Evolutionary conservation across 2,888 invertebrate genomes (phyloP), one percentile per base, ranked within the genome.

Genomic region (Tetragonula carbonaria): DNA sequence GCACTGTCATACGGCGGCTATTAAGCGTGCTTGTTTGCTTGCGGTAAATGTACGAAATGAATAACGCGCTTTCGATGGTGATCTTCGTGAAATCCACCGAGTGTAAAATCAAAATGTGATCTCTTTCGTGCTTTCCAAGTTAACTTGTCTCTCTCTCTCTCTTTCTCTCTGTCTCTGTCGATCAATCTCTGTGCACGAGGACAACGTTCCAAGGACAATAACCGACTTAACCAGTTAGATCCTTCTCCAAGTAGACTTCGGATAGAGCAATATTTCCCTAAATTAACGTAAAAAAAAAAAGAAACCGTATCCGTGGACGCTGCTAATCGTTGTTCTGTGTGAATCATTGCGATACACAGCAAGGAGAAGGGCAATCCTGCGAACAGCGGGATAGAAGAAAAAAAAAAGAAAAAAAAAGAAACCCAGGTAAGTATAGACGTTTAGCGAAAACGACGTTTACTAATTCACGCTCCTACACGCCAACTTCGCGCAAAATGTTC

Each of bases 391-490:
- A 57, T 38, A 13, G 18, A 2, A 63, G 0, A 57, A 16, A 5
- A 0, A 51, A 51, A n/a, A 18, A 28, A 38, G 5, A 18, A 51
- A 51, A n/a, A 18, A 28, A 38, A 13, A 18, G 3, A 59, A 4
- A 55, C 6, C 6, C 28, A 65, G n/a, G 13, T n/a, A 67, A 1
- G 33, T n/a, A 51, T 65, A 77, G 65, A 77, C 55, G 59, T 45
- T 45, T 66, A 59, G 33, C 67, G 62, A 59, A 45, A 23, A 45
- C 65, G 59, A 72, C 74, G 86, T 91, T 92, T 87, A 90, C 91
- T 90, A 89, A 88, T 90, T 88, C 88, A 91, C 89, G 88, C 90
- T 90, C 77, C 82, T 67, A 74, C 45, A 45, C 74, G 84, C 67
- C 76, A 87, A 70, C 82, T 87, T 72, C 82, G 82, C 74, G 88